A percentile compares a stretch with the other conserved stretches of the same genome.
These are phyloP conservation scores for Triops cancriformis DNA, from an alignment of 1,140 invertebrate species.

Conservation along the genomic window DNA sequence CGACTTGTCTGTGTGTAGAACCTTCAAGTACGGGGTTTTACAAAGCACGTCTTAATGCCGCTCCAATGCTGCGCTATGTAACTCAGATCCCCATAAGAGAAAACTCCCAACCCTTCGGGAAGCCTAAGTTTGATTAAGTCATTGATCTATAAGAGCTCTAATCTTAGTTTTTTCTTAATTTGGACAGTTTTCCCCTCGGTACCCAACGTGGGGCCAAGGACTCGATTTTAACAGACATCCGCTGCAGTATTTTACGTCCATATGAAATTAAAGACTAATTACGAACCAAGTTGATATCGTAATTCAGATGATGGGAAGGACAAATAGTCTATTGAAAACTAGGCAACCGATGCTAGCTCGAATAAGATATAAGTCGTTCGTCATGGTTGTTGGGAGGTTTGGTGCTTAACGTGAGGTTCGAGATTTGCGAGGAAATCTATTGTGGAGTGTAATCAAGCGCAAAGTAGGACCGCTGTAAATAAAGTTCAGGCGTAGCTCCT, in stretches of 20 bases:
- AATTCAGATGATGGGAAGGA: no score
- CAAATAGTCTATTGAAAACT: not conserved
- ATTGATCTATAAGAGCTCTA: not conserved
- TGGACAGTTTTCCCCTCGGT: no score
- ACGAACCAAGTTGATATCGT: no score
- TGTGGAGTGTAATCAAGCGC: not conserved
- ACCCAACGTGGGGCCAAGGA: no score
- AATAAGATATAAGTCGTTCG: not conserved
- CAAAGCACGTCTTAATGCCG: not conserved
- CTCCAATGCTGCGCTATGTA: not conserved
- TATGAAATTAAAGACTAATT: no score
- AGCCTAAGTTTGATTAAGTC: not conserved
- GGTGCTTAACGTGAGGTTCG: not conserved
- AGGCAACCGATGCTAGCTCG: not conserved
- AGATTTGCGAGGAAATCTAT: not conserved
- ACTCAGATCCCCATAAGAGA: not conserved
- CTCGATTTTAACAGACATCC: no score
- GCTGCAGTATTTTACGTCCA: no score
- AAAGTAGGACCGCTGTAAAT: conserved; percentile 5
- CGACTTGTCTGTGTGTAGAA: not conserved
- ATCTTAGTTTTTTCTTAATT: not conserved
- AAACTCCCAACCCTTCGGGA: not conserved
- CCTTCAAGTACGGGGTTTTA: not conserved
- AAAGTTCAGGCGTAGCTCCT: not conserved
- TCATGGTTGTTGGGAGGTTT: not conserved